Evolutionary conservation across 1,140 invertebrate genomes (phyloP).

Genomic region (Holcopasites calliopsidis): DNA sequence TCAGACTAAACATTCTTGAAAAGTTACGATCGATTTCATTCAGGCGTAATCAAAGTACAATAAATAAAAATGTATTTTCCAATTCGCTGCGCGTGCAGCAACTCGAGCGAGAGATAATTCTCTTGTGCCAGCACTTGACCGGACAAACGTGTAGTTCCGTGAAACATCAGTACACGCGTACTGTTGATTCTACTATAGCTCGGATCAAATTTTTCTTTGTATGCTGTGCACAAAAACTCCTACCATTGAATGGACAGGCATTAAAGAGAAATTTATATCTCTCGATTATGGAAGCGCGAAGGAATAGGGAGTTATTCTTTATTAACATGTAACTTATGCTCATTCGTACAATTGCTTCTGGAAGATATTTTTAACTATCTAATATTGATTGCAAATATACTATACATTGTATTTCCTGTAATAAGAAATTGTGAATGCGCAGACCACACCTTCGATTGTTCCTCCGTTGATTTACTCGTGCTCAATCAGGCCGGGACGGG

Average conservation of each 20-base stretch:
- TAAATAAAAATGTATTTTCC: not conserved
- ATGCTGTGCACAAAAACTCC: constrained; percentile 56
- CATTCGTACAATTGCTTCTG: no score
- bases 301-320: not conserved
- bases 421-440: not conserved
- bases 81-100: not conserved
- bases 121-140: constrained; percentile 7
- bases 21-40: constrained; percentile 1
- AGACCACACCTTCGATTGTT: constrained; percentile 20
- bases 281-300: not conserved
- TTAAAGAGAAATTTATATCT: not conserved
- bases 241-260: constrained; percentile 28
- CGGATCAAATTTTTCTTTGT: constrained; percentile 67
- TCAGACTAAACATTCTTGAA: no score
- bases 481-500: constrained; percentile 74
- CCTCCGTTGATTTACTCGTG: constrained; percentile 39
- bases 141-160: constrained; percentile 20
- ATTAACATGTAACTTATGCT: no score
- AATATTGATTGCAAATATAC: not conserved
- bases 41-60: not conserved
- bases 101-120: constrained; percentile 15
- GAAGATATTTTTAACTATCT: no score
- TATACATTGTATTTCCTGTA: not conserved
- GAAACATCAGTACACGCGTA: not conserved
- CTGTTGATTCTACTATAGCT: constrained; percentile 10